These are phyloP conservation scores for Pammene fasciana DNA, from an alignment of 2,888 invertebrate genomes.

Conservation along the genomic window DNA sequence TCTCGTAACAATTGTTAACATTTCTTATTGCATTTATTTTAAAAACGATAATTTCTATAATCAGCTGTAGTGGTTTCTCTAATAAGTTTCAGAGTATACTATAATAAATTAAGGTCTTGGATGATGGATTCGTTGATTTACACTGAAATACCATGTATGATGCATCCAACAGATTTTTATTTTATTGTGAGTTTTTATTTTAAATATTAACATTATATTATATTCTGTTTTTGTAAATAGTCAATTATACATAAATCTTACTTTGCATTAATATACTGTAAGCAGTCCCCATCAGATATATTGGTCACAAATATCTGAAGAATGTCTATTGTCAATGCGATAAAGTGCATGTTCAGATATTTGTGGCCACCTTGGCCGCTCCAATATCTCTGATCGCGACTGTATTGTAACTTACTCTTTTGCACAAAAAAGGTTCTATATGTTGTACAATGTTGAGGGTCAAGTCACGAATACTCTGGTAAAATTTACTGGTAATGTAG, in stretches of 20 bases:
- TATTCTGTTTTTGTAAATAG: not conserved
- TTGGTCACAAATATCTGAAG: too few relatives aligned
- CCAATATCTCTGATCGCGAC: too few relatives aligned
- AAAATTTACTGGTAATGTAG: too few relatives aligned
- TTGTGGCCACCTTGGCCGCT: too few relatives aligned
- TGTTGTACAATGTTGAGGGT: too few relatives aligned
- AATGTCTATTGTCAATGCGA: too few relatives aligned
- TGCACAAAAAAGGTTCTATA: too few relatives aligned
- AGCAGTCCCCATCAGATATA: too few relatives aligned
- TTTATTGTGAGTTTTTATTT: not conserved
- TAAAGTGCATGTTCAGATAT: too few relatives aligned
- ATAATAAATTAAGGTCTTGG: not conserved
- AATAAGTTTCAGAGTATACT: not conserved
- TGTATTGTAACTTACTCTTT: not conserved
- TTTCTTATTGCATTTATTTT: slow-evolving; percentile 66
- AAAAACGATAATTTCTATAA: slow-evolving; percentile 26
- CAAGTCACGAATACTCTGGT: too few relatives aligned
- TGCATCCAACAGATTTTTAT: slow-evolving; percentile 6
- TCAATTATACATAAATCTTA: too few relatives aligned
- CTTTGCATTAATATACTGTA: too few relatives aligned
- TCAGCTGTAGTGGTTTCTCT: not conserved
- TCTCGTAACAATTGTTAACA: slow-evolving; percentile 49
- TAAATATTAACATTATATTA: not conserved
- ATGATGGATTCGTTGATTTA: not conserved
- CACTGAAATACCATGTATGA: slow-evolving; percentile 7